These are phyloP conservation scores for Pedicia rivosa DNA, from an alignment of 2,888 invertebrate species.

Conservation along the genomic window DNA sequence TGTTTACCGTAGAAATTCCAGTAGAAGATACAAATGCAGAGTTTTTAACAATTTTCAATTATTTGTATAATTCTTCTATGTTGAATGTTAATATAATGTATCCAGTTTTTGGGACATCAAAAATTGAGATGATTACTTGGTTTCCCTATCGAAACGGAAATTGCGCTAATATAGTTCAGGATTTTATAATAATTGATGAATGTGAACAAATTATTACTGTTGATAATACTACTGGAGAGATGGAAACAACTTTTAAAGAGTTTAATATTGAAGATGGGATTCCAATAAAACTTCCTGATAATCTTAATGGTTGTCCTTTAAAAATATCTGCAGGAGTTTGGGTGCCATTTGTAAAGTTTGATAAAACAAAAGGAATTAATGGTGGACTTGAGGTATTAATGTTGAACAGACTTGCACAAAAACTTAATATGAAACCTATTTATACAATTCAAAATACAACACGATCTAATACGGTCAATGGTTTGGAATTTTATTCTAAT, in stretches of 20 bases:
- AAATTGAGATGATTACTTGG: constrained; percentile 19
- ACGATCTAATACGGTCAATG: constrained; percentile 1
- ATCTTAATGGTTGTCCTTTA: constrained; percentile 25
- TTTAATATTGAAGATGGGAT: not conserved
- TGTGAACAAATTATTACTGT: not conserved
- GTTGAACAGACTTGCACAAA: constrained; percentile 22
- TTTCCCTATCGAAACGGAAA: constrained; percentile 27
- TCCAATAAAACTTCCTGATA: constrained; percentile 20
- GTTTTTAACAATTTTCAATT: constrained; percentile 9
- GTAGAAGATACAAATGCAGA: constrained; percentile 17
- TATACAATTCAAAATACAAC: not conserved
- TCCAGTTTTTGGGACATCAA: constrained; percentile 18
- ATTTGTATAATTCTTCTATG: constrained; percentile 23
- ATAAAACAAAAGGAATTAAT: constrained; percentile 7
- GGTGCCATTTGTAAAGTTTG: constrained; percentile 24
- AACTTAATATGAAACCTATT: constrained; percentile 19
- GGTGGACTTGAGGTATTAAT: constrained; percentile 25
- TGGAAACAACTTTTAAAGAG: not conserved
- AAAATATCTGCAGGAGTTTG: constrained; percentile 22
- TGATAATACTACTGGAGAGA: not conserved
- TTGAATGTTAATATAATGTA: constrained; percentile 26
- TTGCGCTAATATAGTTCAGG: constrained; percentile 19
- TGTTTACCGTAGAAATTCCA: constrained; percentile 16
- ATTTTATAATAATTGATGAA: not conserved
- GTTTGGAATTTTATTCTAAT: constrained; percentile 3